These are phyloP conservation scores for Bilobella aurantiaca DNA, from an alignment of 1,140 invertebrate species.

Conservation along the genomic window DNA sequence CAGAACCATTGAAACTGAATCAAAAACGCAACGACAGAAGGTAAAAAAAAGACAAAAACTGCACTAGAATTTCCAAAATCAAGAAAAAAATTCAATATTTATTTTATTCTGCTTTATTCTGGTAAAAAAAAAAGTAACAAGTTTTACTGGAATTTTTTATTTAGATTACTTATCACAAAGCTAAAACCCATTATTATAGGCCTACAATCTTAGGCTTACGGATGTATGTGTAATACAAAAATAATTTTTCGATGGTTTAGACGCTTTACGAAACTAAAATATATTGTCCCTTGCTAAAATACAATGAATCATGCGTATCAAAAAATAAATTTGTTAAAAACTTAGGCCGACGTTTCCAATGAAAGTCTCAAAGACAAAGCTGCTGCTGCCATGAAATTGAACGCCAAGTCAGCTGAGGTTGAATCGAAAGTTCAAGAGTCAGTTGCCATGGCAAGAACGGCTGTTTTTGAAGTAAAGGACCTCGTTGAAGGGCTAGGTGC, in stretches of 20 bases:
- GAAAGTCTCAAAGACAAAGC: conserved; percentile 37
- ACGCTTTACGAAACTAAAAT: too few relatives aligned
- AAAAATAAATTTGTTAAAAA: too few relatives aligned
- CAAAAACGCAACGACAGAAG: conserved; percentile 44
- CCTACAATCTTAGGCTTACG: too few relatives aligned
- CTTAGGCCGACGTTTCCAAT: conserved; percentile 37
- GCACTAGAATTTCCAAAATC: too few relatives aligned
- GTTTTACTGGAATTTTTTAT: neutral
- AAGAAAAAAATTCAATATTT: too few relatives aligned
- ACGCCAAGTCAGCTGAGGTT: conserved; percentile 37
- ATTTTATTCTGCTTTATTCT: neutral
- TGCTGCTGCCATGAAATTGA: conserved; percentile 32
- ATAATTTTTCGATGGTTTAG: too few relatives aligned
- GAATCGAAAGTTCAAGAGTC: conserved; percentile 39
- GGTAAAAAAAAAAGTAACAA: neutral
- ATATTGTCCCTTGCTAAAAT: too few relatives aligned
- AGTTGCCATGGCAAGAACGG: conserved; percentile 37
- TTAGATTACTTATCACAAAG: too few relatives aligned
- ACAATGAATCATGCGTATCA: too few relatives aligned
- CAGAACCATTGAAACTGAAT: conserved; percentile 46
- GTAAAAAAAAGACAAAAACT: too few relatives aligned
- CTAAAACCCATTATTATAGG: too few relatives aligned
- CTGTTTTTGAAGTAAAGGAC: conserved; percentile 55
- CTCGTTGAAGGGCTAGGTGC: conserved; percentile 56
- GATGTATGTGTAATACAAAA: too few relatives aligned